Percentiles rank a stretch among this genome's conserved stretches.
phyloP scores from a whole-genome alignment of 2,113 vertebrate genomes.

The Meriones unguiculatus region DNA sequence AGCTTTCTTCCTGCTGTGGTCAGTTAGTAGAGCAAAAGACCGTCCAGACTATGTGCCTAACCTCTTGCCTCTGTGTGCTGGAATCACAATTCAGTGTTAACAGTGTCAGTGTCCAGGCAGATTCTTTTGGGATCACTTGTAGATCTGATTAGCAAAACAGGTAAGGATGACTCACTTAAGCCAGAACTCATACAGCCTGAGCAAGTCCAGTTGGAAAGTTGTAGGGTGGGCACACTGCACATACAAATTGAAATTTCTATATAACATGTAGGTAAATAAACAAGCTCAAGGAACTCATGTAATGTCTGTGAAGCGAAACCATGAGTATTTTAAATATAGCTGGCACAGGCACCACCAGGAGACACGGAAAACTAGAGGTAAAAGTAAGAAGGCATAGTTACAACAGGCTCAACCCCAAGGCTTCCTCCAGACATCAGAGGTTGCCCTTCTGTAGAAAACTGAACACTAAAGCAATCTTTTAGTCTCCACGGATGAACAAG shows the following conservation, averaged over 20 bases:
- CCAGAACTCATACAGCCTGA: background rate
- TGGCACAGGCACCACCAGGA: background rate
- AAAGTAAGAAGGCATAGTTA: background rate
- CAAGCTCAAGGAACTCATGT: background rate
- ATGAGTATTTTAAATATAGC: conserved; percentile 47
- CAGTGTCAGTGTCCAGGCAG: background rate
- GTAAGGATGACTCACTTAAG: conserved; percentile 12
- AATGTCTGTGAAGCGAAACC: background rate
- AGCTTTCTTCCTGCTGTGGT: background rate
- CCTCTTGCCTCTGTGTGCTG: background rate
- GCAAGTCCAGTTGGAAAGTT: background rate
- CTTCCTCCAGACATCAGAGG: background rate
- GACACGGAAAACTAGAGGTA: background rate
- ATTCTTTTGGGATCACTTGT: conserved; percentile 3
- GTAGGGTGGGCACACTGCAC: background rate
- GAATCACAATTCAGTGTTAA: background rate
- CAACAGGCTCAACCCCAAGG: background rate
- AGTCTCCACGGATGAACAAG: conserved; percentile 42
- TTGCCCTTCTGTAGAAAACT: conserved; percentile 1
- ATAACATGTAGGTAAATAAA: background rate
- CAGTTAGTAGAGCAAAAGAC: background rate
- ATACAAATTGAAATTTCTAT: conserved; percentile 26
- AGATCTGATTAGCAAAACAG: background rate
- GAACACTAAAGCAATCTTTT: conserved; percentile 30
- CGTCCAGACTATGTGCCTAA: background rate